Base-by-base conservation (phyloP, 1,140 invertebrate genomes). In the Tetramorium parvispinum region DNA sequence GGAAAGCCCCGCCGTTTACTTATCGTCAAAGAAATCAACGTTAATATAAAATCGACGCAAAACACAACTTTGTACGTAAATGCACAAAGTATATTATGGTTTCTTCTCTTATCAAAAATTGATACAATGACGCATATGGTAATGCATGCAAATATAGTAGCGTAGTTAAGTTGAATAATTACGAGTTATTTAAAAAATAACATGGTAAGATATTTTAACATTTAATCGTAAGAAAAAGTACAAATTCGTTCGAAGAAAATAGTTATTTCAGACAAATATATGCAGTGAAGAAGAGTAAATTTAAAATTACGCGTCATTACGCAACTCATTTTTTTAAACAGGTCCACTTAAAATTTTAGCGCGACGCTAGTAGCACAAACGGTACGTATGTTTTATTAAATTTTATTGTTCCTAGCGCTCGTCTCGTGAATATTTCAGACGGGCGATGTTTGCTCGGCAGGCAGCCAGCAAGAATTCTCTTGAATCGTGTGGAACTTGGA, bases 401-500 rank as follows among this genome's bases (percentile, higher is more conserved):
- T 83, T 83, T 83, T 83, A 83, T 83, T 75, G 79, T 73, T 59
- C 32, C 79, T 73, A 70, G 40, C 68, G 53, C 68, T 70, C 66
- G 46, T 73, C 79, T 75, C 79, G 61, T 83, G 79, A 83, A 83
- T 83, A 83, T 83, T 83, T 83, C 53, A 83, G 79, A 61, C 79
- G 68, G 27, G 53, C 79, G 27, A 59, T 83, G 53, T 83, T 83
- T 83, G 71, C 68, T 83, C 68, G 79, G 68, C 79, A 75, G 68
- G 79, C 79, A 83, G 68, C 68, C 68, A 75, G 79, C 79, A 75
- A 73, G 79, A 83, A 83, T 75, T 83, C 55, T 75, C 79, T 75
- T 49, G 79, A 75, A 83, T 83, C 79, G 79, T 83, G 68, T 82
- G 18, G 79, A 83, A 83, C 79, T 83, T 83, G 79, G 68, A 83